phyloP scores from a whole-genome alignment of 2,113 vertebrate genomes.

The Prietella phreatophila region DNA sequence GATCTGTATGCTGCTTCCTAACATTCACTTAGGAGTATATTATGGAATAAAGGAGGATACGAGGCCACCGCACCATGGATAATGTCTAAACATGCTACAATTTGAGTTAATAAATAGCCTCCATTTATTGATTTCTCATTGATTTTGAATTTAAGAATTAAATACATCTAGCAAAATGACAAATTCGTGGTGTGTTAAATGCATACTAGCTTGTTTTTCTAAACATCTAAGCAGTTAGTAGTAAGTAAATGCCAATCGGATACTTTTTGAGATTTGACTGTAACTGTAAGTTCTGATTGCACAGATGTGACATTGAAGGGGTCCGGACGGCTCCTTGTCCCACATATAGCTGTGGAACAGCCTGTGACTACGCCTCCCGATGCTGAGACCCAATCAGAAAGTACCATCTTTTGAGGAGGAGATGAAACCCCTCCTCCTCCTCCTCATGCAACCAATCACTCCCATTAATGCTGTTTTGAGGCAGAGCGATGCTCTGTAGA shows the following conservation, averaged over 20 bases:
- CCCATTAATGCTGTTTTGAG: not conserved
- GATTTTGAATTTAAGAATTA: not conserved
- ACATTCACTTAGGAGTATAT: not conserved
- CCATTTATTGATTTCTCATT: not conserved
- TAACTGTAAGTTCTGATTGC: conserved; percentile 39
- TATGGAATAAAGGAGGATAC: not conserved
- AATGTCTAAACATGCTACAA: conserved; percentile 18
- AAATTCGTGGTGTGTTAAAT: conserved; percentile 29
- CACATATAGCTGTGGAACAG: conserved; percentile 70
- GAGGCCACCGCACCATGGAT: conserved; percentile 18
- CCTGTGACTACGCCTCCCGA: conserved; percentile 61
- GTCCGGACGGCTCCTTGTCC: conserved; percentile 69
- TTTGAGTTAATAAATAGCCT: not conserved
- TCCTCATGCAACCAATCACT: conserved; percentile 23
- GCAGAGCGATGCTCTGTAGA: not conserved
- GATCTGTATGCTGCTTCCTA: conserved; percentile 5
- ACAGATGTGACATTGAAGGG: conserved; percentile 79
- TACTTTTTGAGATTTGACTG: not conserved
- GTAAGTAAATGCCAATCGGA: not conserved
- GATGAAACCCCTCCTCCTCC: not conserved
- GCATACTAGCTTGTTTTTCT: not conserved
- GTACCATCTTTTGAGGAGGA: conserved; percentile 79
- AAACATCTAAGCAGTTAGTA: not conserved
- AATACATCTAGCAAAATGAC: conserved; percentile 9
- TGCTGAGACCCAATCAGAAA: conserved; percentile 76